Base-by-base conservation (phyloP, 2,797 vertebrate genomes). In the Betta splendens region DNA sequence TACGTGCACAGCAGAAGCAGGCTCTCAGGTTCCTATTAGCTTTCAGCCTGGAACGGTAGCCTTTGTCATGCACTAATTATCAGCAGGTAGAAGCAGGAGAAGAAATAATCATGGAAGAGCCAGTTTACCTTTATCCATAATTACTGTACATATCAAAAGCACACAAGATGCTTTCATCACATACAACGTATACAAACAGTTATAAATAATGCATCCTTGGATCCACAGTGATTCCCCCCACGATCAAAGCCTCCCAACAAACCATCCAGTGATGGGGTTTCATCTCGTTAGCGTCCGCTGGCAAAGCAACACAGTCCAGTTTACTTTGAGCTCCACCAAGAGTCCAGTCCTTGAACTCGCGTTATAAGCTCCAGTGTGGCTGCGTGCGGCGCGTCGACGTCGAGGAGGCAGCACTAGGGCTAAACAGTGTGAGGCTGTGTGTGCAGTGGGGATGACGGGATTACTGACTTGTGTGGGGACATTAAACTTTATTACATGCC, bases 401-500 rank as follows among this genome's bases (percentile, higher is more conserved):
- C 47, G 56, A 44, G 60, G 50, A 57, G 70, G 60, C 39, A n/a
- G 50, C 15, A 46, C 39, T 52, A 23, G 20, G 48, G n/a, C 16
- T 28, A 26, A 25, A 32, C 2, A 2, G 2, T 36, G 43, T 32
- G 40, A 3, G 45, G 10, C 29, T 17, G 20, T 44, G 16, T 13
- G 46, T 60, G 29, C 36, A 33, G 29, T 29, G 31, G 8, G 11
- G 0, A 6, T 32, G 36, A 2, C 9, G 32, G 39, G 45, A 38
- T 64, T 50, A 29, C 57, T 38, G 49, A 62, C 62, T 65, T 56
- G 13, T 33, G 43, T 33, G 56, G 50, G 72, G 49, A 78, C 74
- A 54, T 80, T 80, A 76, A 79, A 84, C 75, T 85, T 86, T 78
- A 85, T 76, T 69, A 54, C 75, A 70, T 69, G 63, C 50, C 74